Evolutionary conservation across 2,888 invertebrate species (phyloP).

Genomic region (Andrena fulva): DNA sequence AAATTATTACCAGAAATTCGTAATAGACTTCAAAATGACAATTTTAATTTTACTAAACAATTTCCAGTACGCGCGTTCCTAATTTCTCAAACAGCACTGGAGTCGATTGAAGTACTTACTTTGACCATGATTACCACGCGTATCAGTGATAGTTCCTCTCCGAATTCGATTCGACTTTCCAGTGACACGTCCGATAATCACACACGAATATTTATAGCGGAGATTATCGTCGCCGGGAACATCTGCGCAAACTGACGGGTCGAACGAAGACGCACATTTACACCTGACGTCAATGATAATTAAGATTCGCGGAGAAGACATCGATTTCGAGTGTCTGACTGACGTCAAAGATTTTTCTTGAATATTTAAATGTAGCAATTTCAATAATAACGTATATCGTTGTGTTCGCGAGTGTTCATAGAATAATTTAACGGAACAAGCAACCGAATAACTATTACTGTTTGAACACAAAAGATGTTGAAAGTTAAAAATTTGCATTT

Average conservation of each 20-base stretch:
- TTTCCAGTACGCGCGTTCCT: neutral
- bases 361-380: neutral
- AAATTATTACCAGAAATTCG: neutral
- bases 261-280: neutral
- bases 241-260: slow-evolving; percentile 47
- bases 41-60: neutral
- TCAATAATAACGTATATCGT: too few relatives aligned
- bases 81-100: neutral
- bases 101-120: slow-evolving; percentile 35
- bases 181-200: slow-evolving; percentile 31
- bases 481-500: too few relatives aligned
- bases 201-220: slow-evolving; percentile 48
- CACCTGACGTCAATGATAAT: neutral
- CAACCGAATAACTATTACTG: too few relatives aligned
- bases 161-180: slow-evolving; percentile 9
- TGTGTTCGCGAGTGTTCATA: too few relatives aligned
- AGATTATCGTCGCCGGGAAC: slow-evolving; percentile 3
- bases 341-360: neutral
- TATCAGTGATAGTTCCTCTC: neutral
- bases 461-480: too few relatives aligned
- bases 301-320: neutral
- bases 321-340: neutral
- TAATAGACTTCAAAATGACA: neutral
- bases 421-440: too few relatives aligned
- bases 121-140: slow-evolving; percentile 33